Conservation (phyloP, 2,888 invertebrate genomes). For the Notodonta dromedarius region DNA sequence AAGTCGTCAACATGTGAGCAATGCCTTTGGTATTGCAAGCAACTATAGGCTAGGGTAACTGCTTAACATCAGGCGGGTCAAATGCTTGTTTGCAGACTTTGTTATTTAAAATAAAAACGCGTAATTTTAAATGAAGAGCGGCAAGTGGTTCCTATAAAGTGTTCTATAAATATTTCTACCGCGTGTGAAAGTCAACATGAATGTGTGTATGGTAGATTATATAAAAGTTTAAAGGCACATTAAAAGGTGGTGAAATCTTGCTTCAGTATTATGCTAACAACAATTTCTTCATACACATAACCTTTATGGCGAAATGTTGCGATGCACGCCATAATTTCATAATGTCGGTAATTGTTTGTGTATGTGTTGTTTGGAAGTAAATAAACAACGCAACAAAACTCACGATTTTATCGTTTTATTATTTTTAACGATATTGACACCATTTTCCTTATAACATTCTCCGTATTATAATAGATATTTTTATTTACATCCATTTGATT, state of each 20-base stretch:
- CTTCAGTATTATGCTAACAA: slow-evolving; percentile 12
- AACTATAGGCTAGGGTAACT: no score
- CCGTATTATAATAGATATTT: slow-evolving; percentile 17
- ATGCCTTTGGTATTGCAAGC: no score
- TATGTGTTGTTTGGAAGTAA: no score
- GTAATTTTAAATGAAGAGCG: no score
- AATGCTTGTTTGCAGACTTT: no score
- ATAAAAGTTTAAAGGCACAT: slow-evolving; percentile 17
- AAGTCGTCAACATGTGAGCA: no score
- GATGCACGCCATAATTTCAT: no score
- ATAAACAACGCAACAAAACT: slow-evolving; percentile 18
- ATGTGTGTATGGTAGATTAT: slow-evolving; percentile 5
- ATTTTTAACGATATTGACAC: slow-evolving; percentile 38
- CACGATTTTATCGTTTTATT: slow-evolving; percentile 61
- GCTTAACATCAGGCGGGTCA: no score
- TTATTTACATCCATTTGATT: slow-evolving; percentile 36
- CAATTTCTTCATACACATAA: slow-evolving; percentile 23
- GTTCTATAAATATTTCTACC: no score
- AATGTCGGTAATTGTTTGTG: slow-evolving; percentile 7
- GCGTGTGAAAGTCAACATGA: no score
- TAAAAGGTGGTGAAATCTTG: slow-evolving; percentile 19
- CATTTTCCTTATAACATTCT: slow-evolving; percentile 34
- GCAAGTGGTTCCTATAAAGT: no score
- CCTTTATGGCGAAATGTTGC: slow-evolving; percentile 20
- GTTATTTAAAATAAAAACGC: no score